These are phyloP conservation scores for Hydrophis major DNA, from an alignment of 2,797 vertebrate genomes.

Conservation along the genomic window DNA sequence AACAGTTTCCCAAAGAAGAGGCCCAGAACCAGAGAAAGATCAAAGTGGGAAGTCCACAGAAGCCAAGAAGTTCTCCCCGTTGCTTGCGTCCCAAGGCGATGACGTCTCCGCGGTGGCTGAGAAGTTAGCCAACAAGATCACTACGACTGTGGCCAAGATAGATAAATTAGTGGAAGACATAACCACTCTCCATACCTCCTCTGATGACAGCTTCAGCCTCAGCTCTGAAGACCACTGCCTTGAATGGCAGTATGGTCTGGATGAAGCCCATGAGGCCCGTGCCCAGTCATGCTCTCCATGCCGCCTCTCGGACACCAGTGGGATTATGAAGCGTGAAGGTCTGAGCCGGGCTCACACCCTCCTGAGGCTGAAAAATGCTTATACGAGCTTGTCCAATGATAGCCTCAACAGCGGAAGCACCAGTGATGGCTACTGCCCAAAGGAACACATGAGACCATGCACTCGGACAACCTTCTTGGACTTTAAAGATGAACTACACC, in stretches of 20 bases:
- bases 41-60: conserved; percentile 58
- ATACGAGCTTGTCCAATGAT: conserved; percentile 90
- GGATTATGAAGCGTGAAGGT: conserved; percentile 77
- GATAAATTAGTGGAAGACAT: conserved; percentile 96
- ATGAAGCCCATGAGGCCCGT: conserved; percentile 82
- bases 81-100: conserved; percentile 66
- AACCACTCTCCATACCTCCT: conserved; percentile 91
- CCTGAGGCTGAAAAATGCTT: conserved; percentile 83
- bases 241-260: conserved; percentile 85
- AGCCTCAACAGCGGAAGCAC: conserved; percentile 94
- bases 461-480: conserved; percentile 71
- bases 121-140: conserved; percentile 89
- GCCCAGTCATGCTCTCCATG: conserved; percentile 92
- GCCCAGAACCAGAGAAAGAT: conserved; percentile 82
- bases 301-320: conserved; percentile 78
- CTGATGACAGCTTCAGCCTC: conserved; percentile 95
- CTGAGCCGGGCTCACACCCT: conserved; percentile 82
- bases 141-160: conserved; percentile 91
- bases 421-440: conserved; percentile 88
- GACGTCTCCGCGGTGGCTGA: conserved; percentile 83
- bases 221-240: conserved; percentile 94
- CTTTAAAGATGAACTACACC: conserved; percentile 57
- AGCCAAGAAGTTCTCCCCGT: conserved; percentile 68
- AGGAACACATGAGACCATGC: conserved; percentile 81
- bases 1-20: conserved; percentile 60